These are phyloP conservation scores for Dryomyza anilis DNA, from an alignment of 2,888 invertebrate genomes.

Conservation along the genomic window DNA sequence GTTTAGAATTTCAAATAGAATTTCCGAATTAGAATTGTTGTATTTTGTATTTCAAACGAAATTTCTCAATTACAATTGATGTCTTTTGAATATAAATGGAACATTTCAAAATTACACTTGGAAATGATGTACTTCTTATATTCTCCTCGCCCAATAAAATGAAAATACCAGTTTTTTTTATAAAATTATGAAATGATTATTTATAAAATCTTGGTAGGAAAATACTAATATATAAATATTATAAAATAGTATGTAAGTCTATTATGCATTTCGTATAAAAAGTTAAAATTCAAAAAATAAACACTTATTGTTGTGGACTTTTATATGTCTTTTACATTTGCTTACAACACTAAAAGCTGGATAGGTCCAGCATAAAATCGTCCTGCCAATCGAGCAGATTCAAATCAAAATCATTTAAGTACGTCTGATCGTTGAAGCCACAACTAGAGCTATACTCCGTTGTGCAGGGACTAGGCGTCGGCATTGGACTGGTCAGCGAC, in stretches of 20 bases:
- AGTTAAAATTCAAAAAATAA: background rate
- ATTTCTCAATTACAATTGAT: too few species aligned
- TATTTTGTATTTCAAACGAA: too few species aligned
- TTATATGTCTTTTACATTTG: too few species aligned
- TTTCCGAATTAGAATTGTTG: too few species aligned
- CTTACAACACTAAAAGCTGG: slow-evolving; percentile 12
- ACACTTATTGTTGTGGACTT: background rate
- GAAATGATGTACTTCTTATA: too few species aligned
- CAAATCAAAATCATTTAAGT: slow-evolving; percentile 32
- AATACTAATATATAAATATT: background rate
- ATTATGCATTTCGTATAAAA: background rate
- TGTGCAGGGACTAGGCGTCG: background rate
- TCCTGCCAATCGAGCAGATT: slow-evolving; percentile 24
- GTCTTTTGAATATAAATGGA: too few species aligned
- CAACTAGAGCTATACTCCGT: background rate
- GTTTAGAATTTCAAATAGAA: too few species aligned
- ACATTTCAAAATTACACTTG: too few species aligned
- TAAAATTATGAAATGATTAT: background rate
- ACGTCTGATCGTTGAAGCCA: slow-evolving; percentile 27
- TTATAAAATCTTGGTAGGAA: background rate
- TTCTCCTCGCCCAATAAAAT: too few species aligned
- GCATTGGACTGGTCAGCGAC: background rate
- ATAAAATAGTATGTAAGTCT: background rate
- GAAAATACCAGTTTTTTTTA: background rate
- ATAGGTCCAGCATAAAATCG: slow-evolving; percentile 8